Conservation (phyloP, 2,888 invertebrate genomes). For the Lycia hirtaria region DNA sequence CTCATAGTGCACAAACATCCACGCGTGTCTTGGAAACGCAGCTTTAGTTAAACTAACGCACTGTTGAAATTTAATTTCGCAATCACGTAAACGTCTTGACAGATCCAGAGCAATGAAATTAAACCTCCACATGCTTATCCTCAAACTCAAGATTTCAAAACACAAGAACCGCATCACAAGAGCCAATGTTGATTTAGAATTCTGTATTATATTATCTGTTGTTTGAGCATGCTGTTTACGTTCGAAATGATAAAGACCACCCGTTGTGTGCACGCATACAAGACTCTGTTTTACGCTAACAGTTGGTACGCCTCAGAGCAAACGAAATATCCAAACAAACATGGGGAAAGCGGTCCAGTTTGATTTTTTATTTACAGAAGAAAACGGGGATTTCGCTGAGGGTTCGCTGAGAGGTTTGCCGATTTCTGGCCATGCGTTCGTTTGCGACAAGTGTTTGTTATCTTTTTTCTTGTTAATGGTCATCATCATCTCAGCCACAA, state of each 20-base stretch:
- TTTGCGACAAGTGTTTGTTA: conserved; percentile 13
- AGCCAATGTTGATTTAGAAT: conserved; percentile 68
- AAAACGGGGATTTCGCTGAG: conserved; percentile 25
- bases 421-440: conserved; percentile 19
- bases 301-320: conserved; percentile 79
- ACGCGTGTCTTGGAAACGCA: no score
- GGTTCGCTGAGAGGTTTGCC: conserved; percentile 28
- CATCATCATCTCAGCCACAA: no score
- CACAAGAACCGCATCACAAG: conserved; percentile 40
- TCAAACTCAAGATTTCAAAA: conserved; percentile 35
- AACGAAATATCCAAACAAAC: conserved; percentile 77
- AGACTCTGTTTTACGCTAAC: conserved; percentile 43
- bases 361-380: conserved; percentile 54
- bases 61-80: conserved; percentile 8
- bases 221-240: conserved; percentile 73
- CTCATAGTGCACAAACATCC: no score
- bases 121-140: conserved; percentile 32
- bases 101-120: conserved; percentile 27
- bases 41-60: not conserved
- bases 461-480: conserved; percentile 1
- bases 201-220: conserved; percentile 76
- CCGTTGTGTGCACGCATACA: conserved; percentile 53
- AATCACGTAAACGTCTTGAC: conserved; percentile 17
- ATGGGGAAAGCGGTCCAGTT: conserved; percentile 70
- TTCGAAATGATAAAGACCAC: conserved; percentile 83